Evolutionary conservation across 2,888 invertebrate genomes (phyloP).

Genomic region (Bruchidius siliquastri): DNA sequence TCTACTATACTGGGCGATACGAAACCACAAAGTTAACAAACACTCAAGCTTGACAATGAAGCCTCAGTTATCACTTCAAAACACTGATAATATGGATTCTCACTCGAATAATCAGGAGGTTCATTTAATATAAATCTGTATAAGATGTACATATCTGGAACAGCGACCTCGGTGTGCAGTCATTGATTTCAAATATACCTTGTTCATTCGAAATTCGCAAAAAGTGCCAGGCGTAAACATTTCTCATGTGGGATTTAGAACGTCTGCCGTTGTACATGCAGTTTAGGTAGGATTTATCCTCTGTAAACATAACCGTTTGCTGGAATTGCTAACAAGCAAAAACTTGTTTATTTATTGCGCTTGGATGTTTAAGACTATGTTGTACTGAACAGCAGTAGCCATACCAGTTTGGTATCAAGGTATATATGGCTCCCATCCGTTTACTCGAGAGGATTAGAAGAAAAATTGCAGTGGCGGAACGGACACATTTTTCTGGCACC

Average conservation of each 20-base stretch:
- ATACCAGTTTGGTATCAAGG: not conserved
- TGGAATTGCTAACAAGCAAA: constrained; percentile 19
- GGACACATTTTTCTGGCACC: not conserved
- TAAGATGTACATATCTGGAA: no score
- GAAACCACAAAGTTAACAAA: no score
- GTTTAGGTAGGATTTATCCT: constrained; percentile 13
- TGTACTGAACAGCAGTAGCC: not conserved
- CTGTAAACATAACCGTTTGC: constrained; percentile 21
- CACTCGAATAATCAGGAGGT: no score
- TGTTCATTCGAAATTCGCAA: constrained; percentile 16
- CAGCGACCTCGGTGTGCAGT: no score
- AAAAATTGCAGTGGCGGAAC: not conserved
- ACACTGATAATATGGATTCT: no score
- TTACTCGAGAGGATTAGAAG: not conserved
- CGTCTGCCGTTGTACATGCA: not conserved
- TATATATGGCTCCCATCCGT: not conserved
- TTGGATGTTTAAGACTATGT: constrained; percentile 14
- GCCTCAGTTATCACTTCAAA: no score
- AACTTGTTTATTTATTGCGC: constrained; percentile 20
- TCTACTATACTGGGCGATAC: no score
- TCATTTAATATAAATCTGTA: no score
- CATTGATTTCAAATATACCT: constrained; percentile 9
- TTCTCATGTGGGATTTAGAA: not conserved
- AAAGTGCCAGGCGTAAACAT: constrained; percentile 13
- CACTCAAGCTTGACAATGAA: no score